Evolutionary conservation across 37 sponge, comb jelly and placozoan species (phyloP).

Genomic region (Ephydatia muelleri): DNA sequence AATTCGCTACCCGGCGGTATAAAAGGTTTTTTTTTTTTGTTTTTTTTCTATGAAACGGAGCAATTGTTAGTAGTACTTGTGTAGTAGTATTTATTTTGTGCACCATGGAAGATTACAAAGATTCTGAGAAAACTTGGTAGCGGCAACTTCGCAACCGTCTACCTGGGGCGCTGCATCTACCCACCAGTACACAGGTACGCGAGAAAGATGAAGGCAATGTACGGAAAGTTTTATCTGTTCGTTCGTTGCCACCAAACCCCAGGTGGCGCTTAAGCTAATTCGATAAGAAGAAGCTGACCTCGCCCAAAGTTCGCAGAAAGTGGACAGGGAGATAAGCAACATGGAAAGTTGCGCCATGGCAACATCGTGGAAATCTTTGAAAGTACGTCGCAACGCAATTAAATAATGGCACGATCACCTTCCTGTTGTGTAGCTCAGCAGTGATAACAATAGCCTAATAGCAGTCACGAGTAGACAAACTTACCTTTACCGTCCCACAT

Average conservation of each 20-base stretch:
- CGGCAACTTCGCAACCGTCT: slow-evolving; percentile 61
- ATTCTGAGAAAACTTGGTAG: slow-evolving; percentile 35
- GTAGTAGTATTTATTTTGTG: neutral
- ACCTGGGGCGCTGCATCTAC: slow-evolving; percentile 31
- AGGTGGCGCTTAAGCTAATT: slow-evolving; percentile 64
- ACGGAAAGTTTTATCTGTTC: too few species aligned
- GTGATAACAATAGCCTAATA: neutral
- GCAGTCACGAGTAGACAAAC: neutral
- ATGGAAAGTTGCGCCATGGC: slow-evolving; percentile 35
- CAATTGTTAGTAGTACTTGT: too few species aligned
- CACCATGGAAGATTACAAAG: slow-evolving; percentile 62
- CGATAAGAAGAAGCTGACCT: slow-evolving; percentile 7
- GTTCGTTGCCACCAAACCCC: neutral
- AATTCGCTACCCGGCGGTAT: neutral
- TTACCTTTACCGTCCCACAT: neutral
- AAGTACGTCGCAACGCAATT: slow-evolving; percentile 36
- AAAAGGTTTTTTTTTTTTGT: neutral
- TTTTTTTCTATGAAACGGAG: too few species aligned
- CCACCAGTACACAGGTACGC: slow-evolving; percentile 26
- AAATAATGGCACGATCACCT: too few species aligned
- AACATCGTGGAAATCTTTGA: slow-evolving; percentile 40
- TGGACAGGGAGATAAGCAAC: slow-evolving; percentile 38
- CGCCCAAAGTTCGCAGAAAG: neutral
- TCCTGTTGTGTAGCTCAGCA: neutral
- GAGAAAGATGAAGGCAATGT: too few species aligned